These are phyloP conservation scores for Cecidostiba fungosa DNA, from an alignment of 2,888 invertebrate genomes.

Conservation along the genomic window DNA sequence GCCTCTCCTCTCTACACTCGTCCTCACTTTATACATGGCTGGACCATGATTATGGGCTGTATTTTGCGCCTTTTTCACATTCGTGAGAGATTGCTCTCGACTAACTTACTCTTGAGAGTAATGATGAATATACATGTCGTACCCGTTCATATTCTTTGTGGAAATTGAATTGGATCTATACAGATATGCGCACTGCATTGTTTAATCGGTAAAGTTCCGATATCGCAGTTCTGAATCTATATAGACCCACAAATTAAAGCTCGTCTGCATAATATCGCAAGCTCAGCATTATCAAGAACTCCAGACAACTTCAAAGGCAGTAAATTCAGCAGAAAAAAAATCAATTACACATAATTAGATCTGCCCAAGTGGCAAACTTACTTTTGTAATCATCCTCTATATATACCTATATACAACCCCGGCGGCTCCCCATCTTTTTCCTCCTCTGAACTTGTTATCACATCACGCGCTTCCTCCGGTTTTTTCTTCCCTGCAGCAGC, in stretches of 20 bases:
- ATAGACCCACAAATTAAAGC: no score
- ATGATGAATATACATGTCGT: no score
- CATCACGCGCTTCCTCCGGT: conserved; percentile 35
- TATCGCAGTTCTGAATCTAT: neutral
- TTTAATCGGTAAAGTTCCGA: no score
- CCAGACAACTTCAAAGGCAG: conserved; percentile 1
- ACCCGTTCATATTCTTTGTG: no score
- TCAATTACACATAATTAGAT: conserved; percentile 51
- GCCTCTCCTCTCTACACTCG: neutral
- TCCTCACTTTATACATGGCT: neutral
- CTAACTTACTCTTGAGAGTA: neutral
- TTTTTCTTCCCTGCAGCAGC: neutral
- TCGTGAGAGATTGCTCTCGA: neutral
- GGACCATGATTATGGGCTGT: neutral
- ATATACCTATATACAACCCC: neutral
- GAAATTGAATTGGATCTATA: no score
- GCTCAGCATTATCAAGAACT: conserved; percentile 21
- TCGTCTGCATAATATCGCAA: neutral
- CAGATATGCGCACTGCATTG: no score
- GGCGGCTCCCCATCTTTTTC: conserved; percentile 1
- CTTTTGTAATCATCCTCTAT: conserved; percentile 31
- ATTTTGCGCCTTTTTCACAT: neutral
- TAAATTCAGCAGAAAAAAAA: conserved; percentile 33
- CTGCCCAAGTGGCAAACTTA: conserved; percentile 31
- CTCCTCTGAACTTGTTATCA: conserved; percentile 40